Conservation (phyloP, 2,113 vertebrate species). For the Furnarius figulus region DNA sequence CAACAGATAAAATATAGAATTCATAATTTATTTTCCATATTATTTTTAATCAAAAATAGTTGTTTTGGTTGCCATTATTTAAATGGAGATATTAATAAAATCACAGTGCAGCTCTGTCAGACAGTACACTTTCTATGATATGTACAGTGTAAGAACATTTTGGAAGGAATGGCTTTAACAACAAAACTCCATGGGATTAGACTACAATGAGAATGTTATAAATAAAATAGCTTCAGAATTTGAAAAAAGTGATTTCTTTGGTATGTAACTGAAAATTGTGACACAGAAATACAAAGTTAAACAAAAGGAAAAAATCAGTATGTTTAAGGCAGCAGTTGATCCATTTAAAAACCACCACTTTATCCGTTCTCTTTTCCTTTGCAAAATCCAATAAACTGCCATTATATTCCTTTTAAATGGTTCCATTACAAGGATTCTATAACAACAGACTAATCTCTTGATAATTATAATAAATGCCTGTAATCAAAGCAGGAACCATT, state of each 20-base stretch:
- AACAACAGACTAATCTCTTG: conserved; percentile 82
- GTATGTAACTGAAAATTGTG: conserved; percentile 9
- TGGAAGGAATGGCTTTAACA: not conserved
- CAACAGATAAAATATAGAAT: not conserved
- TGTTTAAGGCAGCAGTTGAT: conserved; percentile 49
- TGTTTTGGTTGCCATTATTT: not conserved
- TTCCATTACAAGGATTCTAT: conserved; percentile 84
- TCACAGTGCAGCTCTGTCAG: not conserved
- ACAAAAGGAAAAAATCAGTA: conserved; percentile 63
- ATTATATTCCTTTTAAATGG: conserved; percentile 90
- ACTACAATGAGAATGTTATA: not conserved
- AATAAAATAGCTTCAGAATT: not conserved
- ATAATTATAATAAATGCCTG: conserved; percentile 95
- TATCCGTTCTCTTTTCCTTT: conserved; percentile 72
- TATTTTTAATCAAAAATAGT: not conserved
- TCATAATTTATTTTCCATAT: not conserved
- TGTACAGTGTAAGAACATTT: not conserved
- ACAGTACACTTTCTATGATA: not conserved
- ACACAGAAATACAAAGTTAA: conserved; percentile 24
- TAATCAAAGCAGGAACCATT: conserved; percentile 90
- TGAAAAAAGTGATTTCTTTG: not conserved
- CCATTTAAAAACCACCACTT: conserved; percentile 71
- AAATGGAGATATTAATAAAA: not conserved
- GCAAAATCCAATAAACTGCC: conserved; percentile 90
- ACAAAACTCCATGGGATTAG: not conserved